Base-by-base conservation (phyloP, 2,797 vertebrate species). In the Anableps anableps region DNA sequence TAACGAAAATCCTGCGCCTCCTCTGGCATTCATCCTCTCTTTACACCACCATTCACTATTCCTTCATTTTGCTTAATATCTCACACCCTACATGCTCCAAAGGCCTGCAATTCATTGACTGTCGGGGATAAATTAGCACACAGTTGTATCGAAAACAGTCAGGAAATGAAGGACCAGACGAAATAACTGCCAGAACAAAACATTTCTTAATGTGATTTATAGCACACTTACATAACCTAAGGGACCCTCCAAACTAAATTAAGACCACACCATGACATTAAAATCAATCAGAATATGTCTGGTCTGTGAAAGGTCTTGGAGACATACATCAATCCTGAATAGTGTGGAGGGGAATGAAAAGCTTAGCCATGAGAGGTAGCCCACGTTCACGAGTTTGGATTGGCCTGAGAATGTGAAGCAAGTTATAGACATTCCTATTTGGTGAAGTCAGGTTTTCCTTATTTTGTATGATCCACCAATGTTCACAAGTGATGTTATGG, bases 11-110 rank as follows among this genome's bases (percentile, higher is more conserved):
- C 23, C 34, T 1, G 13, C 51, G 34, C 84, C 75, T 84, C 80
- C 74, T 75, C 72, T 48, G 80, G 53, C 74, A 11, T 80, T 68
- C n/a, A 1, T 76, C 50, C 41, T 53, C 19, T 34, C 21, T 68
- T 68, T 68, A 68, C 41, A 31, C 45, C 1, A 2, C 41, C 17
- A 34, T 75, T 43, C 60, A 71, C 29, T 14, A 43, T 70, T 79
- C 72, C 73, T 83, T 78, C 43, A 71, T n/a, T 74, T 75, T 80
- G 41, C 70, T 82, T 75, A 51, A 70, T 31, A 72, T 86, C 87
- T 75, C 16, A 43, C 19, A 41, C 31, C 47, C 55, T 29, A 7
- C 38, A 72, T n/a, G 77, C 74, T 74, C 72, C 48, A 0, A 51
- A 48, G 31, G 68, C 43, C 53, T 82, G 72, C 47, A 58, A 62